A percentile compares a stretch with the other conserved stretches of the same genome.
phyloP scores from a whole-genome alignment of 2,797 vertebrate genomes.

The Falco concolor region DNA sequence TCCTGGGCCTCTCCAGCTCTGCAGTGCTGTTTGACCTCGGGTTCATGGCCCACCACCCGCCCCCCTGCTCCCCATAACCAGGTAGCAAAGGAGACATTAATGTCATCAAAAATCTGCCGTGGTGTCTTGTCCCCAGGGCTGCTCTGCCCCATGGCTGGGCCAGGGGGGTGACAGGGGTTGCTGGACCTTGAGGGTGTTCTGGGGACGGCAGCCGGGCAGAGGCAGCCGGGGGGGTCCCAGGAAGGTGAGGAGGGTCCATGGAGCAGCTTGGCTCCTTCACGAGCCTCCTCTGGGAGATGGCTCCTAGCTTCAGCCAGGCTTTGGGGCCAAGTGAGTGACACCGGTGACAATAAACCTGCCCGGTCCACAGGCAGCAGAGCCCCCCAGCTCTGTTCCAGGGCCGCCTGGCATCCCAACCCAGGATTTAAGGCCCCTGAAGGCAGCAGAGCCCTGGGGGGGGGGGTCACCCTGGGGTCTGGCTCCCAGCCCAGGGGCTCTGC shows the following conservation, averaged over 20 bases:
- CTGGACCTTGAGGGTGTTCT: not conserved
- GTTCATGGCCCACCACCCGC: no score
- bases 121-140: not conserved
- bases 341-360: accelerated
- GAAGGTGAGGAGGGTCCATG: not conserved
- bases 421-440: not conserved
- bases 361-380: accelerated
- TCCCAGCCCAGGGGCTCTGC: not conserved
- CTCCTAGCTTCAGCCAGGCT: no score
- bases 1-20: not conserved
- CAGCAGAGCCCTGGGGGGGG: no score
- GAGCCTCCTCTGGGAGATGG: accelerated
- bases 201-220: not conserved
- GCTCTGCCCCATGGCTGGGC: not conserved
- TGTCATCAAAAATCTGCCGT: not conserved
- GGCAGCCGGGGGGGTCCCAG: not conserved
- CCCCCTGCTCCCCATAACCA: no score
- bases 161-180: accelerated
- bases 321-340: no score
- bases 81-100: not conserved
- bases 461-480: not conserved
- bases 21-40: no score
- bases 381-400: not conserved
- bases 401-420: not conserved
- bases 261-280: accelerated